phyloP scores from a whole-genome alignment of 2,797 vertebrate genomes.

The Heterohyrax brucei region DNA sequence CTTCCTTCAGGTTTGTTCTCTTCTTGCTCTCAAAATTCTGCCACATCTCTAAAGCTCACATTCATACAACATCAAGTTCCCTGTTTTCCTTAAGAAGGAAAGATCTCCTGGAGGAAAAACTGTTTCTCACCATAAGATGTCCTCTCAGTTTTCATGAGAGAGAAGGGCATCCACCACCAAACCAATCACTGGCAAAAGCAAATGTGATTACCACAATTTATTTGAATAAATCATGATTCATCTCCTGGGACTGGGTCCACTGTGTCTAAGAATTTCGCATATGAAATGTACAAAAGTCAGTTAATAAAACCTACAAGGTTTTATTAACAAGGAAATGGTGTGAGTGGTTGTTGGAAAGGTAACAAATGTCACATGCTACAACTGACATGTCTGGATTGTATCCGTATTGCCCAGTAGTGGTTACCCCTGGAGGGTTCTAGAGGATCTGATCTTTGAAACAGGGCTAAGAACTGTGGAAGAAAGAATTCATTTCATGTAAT shows the following conservation, averaged over 20 bases:
- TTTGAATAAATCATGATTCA: not conserved
- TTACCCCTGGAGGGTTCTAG: not conserved
- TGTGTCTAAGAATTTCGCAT: not conserved
- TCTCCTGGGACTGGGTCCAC: not conserved
- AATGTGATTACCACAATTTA: not conserved
- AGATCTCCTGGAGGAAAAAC: not conserved
- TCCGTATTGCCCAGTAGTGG: not conserved
- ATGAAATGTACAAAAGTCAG: conserved; percentile 3
- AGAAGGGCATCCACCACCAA: not conserved
- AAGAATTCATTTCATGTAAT: not conserved
- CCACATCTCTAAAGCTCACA: not conserved
- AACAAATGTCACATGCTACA: not conserved
- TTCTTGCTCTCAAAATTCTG: not conserved
- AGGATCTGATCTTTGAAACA: not conserved
- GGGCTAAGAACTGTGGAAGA: not conserved
- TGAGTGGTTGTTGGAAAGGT: not conserved
- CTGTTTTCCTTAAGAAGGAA: not conserved
- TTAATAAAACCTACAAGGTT: not conserved
- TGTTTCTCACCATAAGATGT: not conserved
- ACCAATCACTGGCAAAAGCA: not conserved
- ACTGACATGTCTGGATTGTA: not conserved
- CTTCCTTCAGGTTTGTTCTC: not conserved
- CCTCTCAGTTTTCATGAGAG: not conserved
- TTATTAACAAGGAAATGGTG: not conserved
- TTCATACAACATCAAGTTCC: not conserved